These are phyloP conservation scores for Brachionus angularis DNA, from an alignment of 1,140 invertebrate species.

Conservation along the genomic window DNA sequence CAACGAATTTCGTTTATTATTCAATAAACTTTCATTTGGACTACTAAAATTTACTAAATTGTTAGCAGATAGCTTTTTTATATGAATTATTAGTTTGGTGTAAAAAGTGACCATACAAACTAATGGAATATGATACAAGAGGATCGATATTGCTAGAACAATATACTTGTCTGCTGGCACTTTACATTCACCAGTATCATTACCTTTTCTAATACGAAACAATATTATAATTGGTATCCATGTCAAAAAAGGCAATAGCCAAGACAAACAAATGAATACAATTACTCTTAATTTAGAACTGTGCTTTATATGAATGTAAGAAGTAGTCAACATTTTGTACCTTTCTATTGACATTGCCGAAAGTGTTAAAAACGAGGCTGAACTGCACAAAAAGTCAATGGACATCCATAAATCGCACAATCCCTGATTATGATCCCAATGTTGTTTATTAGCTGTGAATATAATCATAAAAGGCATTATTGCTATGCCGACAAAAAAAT, in stretches of 20 bases:
- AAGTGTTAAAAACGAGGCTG: slow-evolving; percentile 42
- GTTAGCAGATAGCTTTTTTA: slow-evolving; percentile 28
- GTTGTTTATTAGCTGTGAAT: slow-evolving; percentile 10
- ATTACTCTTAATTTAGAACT: slow-evolving; percentile 25
- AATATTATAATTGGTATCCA: slow-evolving; percentile 21
- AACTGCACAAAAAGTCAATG: slow-evolving; percentile 39
- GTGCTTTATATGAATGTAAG: slow-evolving; percentile 38
- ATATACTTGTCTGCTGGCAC: slow-evolving; percentile 9
- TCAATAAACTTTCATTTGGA: background rate
- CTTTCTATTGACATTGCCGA: slow-evolving; percentile 38
- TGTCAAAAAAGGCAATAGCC: slow-evolving; percentile 7
- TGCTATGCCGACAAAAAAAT: slow-evolving; percentile 41
- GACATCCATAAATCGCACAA: slow-evolving; percentile 40
- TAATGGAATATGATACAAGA: slow-evolving; percentile 38
- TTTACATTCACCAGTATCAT: background rate
- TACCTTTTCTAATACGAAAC: background rate
- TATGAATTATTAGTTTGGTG: slow-evolving; percentile 38
- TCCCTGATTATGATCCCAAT: slow-evolving; percentile 4
- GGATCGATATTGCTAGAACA: slow-evolving; percentile 24
- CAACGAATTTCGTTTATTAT: background rate
- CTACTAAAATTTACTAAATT: background rate
- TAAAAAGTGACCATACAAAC: slow-evolving; percentile 39
- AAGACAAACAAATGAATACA: slow-evolving; percentile 18
- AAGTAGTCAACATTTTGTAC: slow-evolving; percentile 39
- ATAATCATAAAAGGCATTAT: slow-evolving; percentile 43